Evolutionary conservation across 2,113 vertebrate species (phyloP).

Genomic region (Podocnemis expansa): DNA sequence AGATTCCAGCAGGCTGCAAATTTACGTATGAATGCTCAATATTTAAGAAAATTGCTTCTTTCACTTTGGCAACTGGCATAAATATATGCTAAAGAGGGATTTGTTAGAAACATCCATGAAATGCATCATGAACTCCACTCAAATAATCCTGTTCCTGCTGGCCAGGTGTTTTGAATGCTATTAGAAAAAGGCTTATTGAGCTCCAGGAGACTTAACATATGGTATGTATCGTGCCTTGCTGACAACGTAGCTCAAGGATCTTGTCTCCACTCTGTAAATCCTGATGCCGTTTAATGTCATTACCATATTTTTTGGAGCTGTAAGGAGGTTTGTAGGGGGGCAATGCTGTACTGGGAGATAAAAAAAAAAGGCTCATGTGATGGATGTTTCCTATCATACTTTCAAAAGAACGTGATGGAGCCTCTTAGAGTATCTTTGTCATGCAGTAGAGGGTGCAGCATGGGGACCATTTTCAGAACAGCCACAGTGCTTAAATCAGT

Average conservation of each 20-base stretch:
- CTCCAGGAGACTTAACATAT: slow-evolving; percentile 7
- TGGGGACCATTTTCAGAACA: not conserved
- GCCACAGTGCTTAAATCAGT: not conserved
- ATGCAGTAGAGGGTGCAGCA: not conserved
- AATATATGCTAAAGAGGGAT: slow-evolving; percentile 71
- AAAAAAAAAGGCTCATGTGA: not conserved
- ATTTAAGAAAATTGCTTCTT: slow-evolving; percentile 72
- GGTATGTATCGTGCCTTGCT: not conserved
- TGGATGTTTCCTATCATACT: not conserved
- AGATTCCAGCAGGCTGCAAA: slow-evolving; percentile 61
- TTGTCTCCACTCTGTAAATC: not conserved
- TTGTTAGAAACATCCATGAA: slow-evolving; percentile 57
- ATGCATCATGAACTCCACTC: slow-evolving; percentile 45
- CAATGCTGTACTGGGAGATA: not conserved
- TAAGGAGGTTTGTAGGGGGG: not conserved
- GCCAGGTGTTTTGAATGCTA: slow-evolving; percentile 61
- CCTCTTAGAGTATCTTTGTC: not conserved
- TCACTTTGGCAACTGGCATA: slow-evolving; percentile 65
- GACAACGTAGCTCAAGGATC: not conserved
- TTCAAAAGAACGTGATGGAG: not conserved
- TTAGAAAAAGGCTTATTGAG: slow-evolving; percentile 6
- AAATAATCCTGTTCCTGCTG: slow-evolving; percentile 53
- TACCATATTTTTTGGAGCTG: rapidly evolving
- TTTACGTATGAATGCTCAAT: slow-evolving; percentile 67
- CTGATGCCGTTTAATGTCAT: rapidly evolving